Evolutionary conservation across 2,888 invertebrate genomes (phyloP), one percentile per base, ranked within the genome.

Genomic region (Drosophila trichaetosa): DNA sequence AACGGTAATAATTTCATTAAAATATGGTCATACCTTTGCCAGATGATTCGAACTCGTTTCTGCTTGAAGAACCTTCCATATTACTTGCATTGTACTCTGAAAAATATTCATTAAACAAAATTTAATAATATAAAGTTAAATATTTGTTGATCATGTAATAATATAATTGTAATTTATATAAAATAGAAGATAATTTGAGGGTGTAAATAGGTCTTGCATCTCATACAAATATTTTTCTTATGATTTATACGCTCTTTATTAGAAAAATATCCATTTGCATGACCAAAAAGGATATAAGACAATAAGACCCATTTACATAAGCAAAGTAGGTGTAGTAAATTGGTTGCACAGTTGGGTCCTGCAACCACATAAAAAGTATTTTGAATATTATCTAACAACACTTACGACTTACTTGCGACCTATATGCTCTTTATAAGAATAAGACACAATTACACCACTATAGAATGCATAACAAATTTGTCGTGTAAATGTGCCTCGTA

Each of bases 11-110:
- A 5, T 34, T 34, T 3, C 24, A 3, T 24, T 10, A 18, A 36
- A n/a, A 10, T 27, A 16, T 16, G 4, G 5, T 27, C 77, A 69
- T 85, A 92, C 92, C 91, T 94, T 95, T 94, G 95, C 96, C 96
- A 93, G 96, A 96, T 94, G 85, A 70, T 56, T 97, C 97, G 94
- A 96, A 97, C 93, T 97, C 97, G 92, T 96, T 95, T 90, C 96
- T 95, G 92, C 96, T 95, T 86, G 83, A 95, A 86, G 94, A 94
- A 81, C 96, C 96, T 93, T 97, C 97, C 96, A 97, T 96, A 91
- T 95, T 96, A 94, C 94, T 95, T 93, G 95, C 95, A 94, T 96
- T 96, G 94, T 96, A 97, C 95, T 96, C 97, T 93, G 68, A 21
- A 69, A n/a, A 59, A 31, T 18, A 34, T 27, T 18, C 11, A 27